Base-by-base conservation (phyloP, 2,797 vertebrate genomes). In the Chrosomus eos region DNA sequence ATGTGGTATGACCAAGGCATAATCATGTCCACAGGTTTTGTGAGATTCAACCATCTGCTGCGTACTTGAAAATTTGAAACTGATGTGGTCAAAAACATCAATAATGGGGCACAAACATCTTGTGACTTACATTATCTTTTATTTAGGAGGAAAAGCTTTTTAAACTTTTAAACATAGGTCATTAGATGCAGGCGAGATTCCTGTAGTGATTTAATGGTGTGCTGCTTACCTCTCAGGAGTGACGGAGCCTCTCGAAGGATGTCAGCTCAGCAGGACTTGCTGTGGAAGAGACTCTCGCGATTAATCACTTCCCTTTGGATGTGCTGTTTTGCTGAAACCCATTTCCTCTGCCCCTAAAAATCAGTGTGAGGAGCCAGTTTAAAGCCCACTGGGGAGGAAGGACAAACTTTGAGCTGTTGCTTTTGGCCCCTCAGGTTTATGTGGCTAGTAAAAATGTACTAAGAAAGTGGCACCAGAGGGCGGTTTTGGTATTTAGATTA, bases 241-340 rank as follows among this genome's bases (percentile, higher is more conserved):
- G 76, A 36, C 31, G 84, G 66, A 80, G 76, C 76, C 87, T 85
- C 45, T 78, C 40, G 75, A 73, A 88, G 87, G 83, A 86, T 86
- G 82, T 85, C 85, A 84, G 71, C 88, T 73, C 87, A 87, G 80
- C 72, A 80, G 84, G 78, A 75, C 33, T 10, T 43, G 75, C 53
- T 75, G 43, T 80, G 79, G 79, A 72, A 73, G 72, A 87, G 82
- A 85, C 80, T 64, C 85, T 79, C 16, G 31, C 83, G 88, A 89
- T 84, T 70, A 87, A 89, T 88, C 73, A 72, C 85, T 87, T 89
- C 89, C 87, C 67, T 86, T 85, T 87, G 66, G 83, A 85, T 60
- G 60, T 55, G 68, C 51, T 68, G 80, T 88, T 79, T 64, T 81
- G 72, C 85, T 88, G 75, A 79, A 88, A 72, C 53, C 53, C 73